Base-by-base conservation (phyloP, 1,140 invertebrate genomes). In the Bombus picipes region DNA sequence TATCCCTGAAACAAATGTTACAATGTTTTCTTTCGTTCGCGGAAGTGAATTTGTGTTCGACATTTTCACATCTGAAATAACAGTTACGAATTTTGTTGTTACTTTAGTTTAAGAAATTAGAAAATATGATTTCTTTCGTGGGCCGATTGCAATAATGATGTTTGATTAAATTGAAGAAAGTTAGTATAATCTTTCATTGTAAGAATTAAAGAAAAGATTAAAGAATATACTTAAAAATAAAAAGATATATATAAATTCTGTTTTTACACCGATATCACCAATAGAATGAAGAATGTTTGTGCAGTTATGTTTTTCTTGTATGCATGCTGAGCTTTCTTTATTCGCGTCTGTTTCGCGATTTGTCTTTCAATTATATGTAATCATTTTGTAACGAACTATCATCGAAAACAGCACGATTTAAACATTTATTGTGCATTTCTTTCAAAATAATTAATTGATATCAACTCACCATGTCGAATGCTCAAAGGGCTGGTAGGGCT, bases 401-500 rank as follows among this genome's bases (percentile, higher is more conserved):
- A 22, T 53, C 47, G 47, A 8, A 53, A 53, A 53, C 18, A 53
- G 18, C 18, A 53, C 5, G 41, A 9, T 32, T 32, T 71, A 1
- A 65, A 62, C 2, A n/a, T 62, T 34, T 37, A 13, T 41, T 22
- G 28, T 25, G 41, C 28, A n/a, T 32, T 73, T 18, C 12, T n/a
- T 43, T 13, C 15, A 18, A 28, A 43, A 43, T 43, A 22, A 53
- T 53, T n/a, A 18, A 37, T 70, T 0, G 6, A 10, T 53, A 25
- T 3, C 5, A 34, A 59, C 90, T 92, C 73, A 95, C 94, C 94
- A 59, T 95, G 94, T 73, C 95, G 93, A 59, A 94, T 93, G 70
- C 95, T 95, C n/a, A 94, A 47, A 22, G 95, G 95, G 87, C 94
- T 95, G 4, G 90, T 85, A 13, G 94, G 95, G 80, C 95, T 95